Evolutionary conservation across 2,888 invertebrate genomes (phyloP), one percentile per base, ranked within the genome.

Genomic region (Machimus rusticus): DNA sequence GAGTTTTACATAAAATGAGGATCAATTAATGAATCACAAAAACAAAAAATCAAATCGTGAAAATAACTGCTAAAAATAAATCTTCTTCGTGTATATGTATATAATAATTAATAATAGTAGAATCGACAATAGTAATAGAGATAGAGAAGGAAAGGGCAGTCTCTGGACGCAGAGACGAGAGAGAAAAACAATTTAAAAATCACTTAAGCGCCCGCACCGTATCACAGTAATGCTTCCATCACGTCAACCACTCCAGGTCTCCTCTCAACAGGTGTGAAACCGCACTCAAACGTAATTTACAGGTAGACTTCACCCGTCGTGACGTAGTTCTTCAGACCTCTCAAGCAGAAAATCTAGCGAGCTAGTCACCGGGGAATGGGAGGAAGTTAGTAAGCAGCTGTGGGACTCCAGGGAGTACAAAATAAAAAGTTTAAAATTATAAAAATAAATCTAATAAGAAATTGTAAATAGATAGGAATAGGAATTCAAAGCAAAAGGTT

Each of bases 201-300:
- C 88, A 88, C 88, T 81, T 84, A 34, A 88, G 87, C 89, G 91
- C 92, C 91, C 92, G 92, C 91, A 92, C 91, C 92, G 92, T 92
- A 92, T 92, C 92, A 92, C 92, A 92, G 92, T 91, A 92, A 92
- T 91, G 92, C 92, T 92, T 91, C 90, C 92, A 92, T 91, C 90
- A 89, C 90, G 89, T 89, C 87, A 87, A 79, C 87, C 88, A 74
- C 51, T 77, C 76, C 66, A 77, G 51, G 66, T 66, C 57, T 55
- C 34, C 82, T 82, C 57, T 34, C 82, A 82, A 23, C 82, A 28
- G 57, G 37, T 37, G 55, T 82, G 28, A 34, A 19, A 78, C 78
- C 39, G 78, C 78, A 78, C 19, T 78, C 78, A 78, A 57, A 82
- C 57, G 0, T 37, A 28, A 37, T 76, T 76, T 76, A 66, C 66